Conservation (phyloP, 2,797 vertebrate genomes). For the Lemur catta region DNA sequence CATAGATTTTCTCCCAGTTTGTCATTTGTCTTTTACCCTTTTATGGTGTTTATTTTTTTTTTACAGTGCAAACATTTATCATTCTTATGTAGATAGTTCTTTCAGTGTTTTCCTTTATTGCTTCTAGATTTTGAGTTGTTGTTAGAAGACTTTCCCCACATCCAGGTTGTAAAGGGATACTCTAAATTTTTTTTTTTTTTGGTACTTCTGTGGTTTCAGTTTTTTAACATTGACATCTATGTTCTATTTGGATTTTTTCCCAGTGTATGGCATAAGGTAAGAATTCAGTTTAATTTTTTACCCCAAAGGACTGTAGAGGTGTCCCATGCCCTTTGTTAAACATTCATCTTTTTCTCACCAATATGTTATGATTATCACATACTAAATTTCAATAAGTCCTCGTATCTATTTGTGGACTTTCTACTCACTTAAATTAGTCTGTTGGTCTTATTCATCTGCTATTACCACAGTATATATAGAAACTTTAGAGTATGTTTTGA, state of each 20-base stretch:
- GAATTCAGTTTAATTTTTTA: neutral
- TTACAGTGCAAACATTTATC: neutral
- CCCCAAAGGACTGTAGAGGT: neutral
- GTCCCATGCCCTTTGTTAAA: neutral
- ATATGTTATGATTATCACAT: neutral
- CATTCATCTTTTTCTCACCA: neutral
- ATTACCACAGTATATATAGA: neutral
- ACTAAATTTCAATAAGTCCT: neutral
- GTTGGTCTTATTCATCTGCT: neutral
- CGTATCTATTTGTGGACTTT: neutral
- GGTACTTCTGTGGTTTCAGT: neutral
- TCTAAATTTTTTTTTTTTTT: neutral
- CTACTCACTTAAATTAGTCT: neutral
- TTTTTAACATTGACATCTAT: neutral
- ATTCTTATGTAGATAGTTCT: neutral
- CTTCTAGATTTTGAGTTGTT: neutral
- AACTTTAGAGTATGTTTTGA: slow-evolving; percentile 2
- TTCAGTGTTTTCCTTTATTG: neutral
- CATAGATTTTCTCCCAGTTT: neutral
- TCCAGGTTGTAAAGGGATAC: neutral
- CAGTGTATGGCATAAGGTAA: neutral
- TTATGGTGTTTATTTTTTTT: neutral
- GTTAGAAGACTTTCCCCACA: neutral
- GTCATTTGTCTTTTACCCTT: neutral
- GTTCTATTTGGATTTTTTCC: neutral